A percentile compares a stretch with the other conserved stretches of the same genome.
phyloP scores from a whole-genome alignment of 1,140 invertebrate species.

The Formica selysi region DNA sequence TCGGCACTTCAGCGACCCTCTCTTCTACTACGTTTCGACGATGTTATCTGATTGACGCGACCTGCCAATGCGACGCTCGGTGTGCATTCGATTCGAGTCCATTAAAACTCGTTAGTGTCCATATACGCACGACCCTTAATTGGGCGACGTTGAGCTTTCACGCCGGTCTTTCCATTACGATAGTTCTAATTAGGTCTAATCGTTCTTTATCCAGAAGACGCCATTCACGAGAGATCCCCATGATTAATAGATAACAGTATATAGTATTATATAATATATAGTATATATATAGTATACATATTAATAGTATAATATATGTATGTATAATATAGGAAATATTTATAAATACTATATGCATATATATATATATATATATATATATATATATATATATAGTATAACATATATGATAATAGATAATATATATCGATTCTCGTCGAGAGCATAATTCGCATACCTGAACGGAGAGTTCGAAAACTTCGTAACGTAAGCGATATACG shows the following conservation, averaged over 20 bases:
- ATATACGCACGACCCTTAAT: conserved; percentile 70
- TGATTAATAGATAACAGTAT: no score
- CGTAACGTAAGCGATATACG: not conserved
- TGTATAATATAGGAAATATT: not conserved
- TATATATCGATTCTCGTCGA: not conserved
- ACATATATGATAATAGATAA: no score
- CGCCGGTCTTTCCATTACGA: not conserved
- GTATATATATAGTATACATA: not conserved
- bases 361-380: no score
- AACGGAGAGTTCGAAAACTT: conserved; percentile 18
- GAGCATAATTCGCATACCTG: conserved; percentile 10
- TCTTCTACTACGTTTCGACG: conserved; percentile 67
- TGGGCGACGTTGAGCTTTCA: conserved; percentile 60
- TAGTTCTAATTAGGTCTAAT: not conserved
- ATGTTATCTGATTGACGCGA: conserved; percentile 76
- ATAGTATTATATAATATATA: no score
- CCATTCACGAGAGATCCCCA: not conserved
- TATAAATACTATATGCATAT: no score
- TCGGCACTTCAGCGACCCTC: conserved; percentile 75
- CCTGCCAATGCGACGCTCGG: conserved; percentile 72
- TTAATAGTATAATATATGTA: no score
- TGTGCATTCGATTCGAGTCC: conserved; percentile 69
- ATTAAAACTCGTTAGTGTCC: conserved; percentile 75
- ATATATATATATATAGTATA: no score
- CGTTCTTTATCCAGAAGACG: conserved; percentile 35